These are phyloP conservation scores for Rhizomys pruinosus DNA, from an alignment of 2,113 vertebrate genomes.

Conservation along the genomic window DNA sequence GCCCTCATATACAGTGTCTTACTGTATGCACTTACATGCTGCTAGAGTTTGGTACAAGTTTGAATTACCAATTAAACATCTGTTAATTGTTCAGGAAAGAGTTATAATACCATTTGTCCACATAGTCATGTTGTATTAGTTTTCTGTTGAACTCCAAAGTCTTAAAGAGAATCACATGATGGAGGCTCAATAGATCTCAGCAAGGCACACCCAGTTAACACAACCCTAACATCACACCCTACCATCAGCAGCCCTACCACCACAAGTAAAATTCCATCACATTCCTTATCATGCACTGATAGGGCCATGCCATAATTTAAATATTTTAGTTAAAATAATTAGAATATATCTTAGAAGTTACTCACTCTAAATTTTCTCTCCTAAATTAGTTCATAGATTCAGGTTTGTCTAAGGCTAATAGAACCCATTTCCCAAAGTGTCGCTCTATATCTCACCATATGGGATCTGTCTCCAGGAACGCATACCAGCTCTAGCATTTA, in stretches of 20 bases:
- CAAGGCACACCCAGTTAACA: neutral
- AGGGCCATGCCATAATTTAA: neutral
- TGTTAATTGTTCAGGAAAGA: constrained; percentile 24
- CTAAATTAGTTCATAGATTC: neutral
- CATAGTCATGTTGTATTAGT: neutral
- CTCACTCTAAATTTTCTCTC: neutral
- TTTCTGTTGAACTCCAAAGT: constrained; percentile 3
- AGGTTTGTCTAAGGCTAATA: neutral
- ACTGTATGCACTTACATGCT: neutral
- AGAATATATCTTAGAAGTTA: neutral
- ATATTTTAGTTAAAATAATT: neutral
- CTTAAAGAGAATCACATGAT: neutral
- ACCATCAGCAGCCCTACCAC: neutral
- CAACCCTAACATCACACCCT: too few species aligned
- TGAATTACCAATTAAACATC: constrained; percentile 47
- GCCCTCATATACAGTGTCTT: neutral
- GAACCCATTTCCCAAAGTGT: neutral
- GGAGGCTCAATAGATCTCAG: neutral
- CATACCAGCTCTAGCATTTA: neutral
- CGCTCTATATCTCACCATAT: neutral
- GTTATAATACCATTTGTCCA: neutral
- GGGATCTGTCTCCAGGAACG: neutral
- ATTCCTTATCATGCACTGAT: neutral
- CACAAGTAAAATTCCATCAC: neutral
- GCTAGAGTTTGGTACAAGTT: neutral